Percentiles rank a stretch among this genome's conserved stretches.
Conservation (phyloP, 1,140 invertebrate genomes). For the Venustaconcha ellipsiformis region DNA sequence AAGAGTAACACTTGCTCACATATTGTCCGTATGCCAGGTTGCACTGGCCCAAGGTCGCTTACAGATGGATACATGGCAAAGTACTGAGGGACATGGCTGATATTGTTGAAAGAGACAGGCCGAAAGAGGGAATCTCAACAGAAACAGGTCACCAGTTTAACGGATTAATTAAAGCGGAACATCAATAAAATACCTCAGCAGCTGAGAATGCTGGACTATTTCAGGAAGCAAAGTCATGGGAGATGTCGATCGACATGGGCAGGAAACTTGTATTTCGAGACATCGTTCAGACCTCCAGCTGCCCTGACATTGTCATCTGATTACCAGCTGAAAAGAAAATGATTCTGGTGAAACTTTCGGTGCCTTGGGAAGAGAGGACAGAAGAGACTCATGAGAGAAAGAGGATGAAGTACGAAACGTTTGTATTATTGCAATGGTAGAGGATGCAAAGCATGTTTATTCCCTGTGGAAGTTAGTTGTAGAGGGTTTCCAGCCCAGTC, state of each 20-base stretch:
- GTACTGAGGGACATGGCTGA: slow-evolving; percentile 8
- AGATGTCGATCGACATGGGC: slow-evolving; percentile 10
- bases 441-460: slow-evolving; percentile 16
- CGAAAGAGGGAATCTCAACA: neutral
- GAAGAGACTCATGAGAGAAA: slow-evolving; percentile 5
- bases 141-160: neutral
- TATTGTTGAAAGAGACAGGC: slow-evolving; percentile 1
- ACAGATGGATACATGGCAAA: slow-evolving; percentile 16
- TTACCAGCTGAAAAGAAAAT: neutral
- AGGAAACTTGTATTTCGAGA: slow-evolving; percentile 26
- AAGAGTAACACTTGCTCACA: slow-evolving; percentile 8
- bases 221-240: slow-evolving; percentile 5
- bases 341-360: too few species aligned
- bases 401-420: slow-evolving; percentile 10
- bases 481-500: slow-evolving; percentile 31
- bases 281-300: slow-evolving; percentile 1
- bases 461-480: slow-evolving; percentile 18
- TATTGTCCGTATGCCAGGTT: neutral
- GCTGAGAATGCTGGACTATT: neutral
- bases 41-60: slow-evolving; percentile 8
- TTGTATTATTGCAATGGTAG: neutral
- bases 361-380: too few species aligned
- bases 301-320: slow-evolving; percentile 9
- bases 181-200: neutral
- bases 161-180: slow-evolving; percentile 3